phyloP scores from a whole-genome alignment of 2,113 vertebrate species.

The Onychostoma macrolepis region DNA sequence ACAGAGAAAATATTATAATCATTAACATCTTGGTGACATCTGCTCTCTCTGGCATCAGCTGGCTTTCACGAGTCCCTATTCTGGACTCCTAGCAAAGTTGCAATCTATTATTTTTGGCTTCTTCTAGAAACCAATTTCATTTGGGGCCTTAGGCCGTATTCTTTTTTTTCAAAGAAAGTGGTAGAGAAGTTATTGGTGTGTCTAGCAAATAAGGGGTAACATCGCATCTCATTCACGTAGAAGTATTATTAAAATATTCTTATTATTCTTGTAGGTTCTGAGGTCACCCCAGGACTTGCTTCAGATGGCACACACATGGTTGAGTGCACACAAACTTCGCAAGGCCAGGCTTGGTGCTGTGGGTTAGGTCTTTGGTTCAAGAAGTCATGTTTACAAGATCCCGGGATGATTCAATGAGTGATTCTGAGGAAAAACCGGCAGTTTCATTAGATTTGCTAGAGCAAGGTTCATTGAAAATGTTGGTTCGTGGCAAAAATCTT shows the following conservation, averaged over 20 bases:
- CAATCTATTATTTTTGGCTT: conserved; percentile 27
- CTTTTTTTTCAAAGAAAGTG: not conserved
- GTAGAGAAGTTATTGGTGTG: not conserved
- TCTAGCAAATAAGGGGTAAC: not conserved
- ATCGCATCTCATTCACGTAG: not conserved
- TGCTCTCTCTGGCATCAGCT: conserved; percentile 38
- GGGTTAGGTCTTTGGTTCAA: not conserved
- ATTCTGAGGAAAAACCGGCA: not conserved
- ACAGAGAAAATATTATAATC: conserved; percentile 21
- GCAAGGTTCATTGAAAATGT: not conserved
- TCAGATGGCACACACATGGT: not conserved
- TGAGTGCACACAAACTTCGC: not conserved
- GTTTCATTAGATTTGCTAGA: not conserved
- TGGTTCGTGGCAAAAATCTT: not conserved
- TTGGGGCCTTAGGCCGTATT: not conserved
- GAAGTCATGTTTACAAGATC: not conserved
- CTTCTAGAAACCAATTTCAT: conserved; percentile 23
- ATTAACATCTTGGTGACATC: conserved; percentile 34
- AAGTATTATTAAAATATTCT: not conserved
- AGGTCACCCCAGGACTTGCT: not conserved
- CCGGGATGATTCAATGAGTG: not conserved
- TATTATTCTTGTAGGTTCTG: not conserved
- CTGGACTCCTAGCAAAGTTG: not conserved
- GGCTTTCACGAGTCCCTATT: conserved; percentile 5
- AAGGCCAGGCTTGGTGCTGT: not conserved